These are phyloP conservation scores for Nephrotoma guestfalica DNA, from an alignment of 2,888 invertebrate genomes.

Conservation along the genomic window DNA sequence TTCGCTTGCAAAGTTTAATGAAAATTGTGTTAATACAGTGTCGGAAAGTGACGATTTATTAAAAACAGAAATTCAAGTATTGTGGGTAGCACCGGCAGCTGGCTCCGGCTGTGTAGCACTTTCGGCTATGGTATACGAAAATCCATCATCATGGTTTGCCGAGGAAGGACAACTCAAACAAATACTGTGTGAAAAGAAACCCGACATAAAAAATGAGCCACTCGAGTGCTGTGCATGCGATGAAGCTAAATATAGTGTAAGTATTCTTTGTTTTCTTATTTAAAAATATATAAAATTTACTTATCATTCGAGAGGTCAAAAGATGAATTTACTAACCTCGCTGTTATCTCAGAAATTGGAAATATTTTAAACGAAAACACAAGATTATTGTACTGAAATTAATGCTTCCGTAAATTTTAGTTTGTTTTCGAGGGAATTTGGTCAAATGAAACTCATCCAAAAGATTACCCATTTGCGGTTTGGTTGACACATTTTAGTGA, in stretches of 20 bases:
- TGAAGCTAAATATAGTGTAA: conserved; percentile 85
- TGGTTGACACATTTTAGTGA: conserved; percentile 96
- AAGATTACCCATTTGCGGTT: conserved; percentile 79
- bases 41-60: conserved; percentile 62
- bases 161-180: conserved; percentile 72
- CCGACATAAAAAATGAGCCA: conserved; percentile 41
- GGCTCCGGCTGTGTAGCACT: conserved; percentile 78
- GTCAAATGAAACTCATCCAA: conserved; percentile 92
- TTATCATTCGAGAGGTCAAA: background rate
- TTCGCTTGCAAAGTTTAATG: conserved; percentile 46
- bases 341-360: background rate
- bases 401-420: conserved; percentile 28
- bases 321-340: background rate
- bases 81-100: conserved; percentile 79
- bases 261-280: conserved; percentile 9
- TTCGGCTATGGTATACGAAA: conserved; percentile 79
- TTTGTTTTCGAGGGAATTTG: conserved; percentile 84
- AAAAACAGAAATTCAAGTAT: conserved; percentile 74
- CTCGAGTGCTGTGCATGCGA: conserved; percentile 86
- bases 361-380: background rate
- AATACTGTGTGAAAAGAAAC: conserved; percentile 52
- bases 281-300: background rate
- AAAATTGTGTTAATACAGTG: conserved; percentile 72
- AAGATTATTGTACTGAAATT: background rate
- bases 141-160: conserved; percentile 68